Conservation (phyloP, 2,113 vertebrate genomes). For the Zapornia atra region DNA sequence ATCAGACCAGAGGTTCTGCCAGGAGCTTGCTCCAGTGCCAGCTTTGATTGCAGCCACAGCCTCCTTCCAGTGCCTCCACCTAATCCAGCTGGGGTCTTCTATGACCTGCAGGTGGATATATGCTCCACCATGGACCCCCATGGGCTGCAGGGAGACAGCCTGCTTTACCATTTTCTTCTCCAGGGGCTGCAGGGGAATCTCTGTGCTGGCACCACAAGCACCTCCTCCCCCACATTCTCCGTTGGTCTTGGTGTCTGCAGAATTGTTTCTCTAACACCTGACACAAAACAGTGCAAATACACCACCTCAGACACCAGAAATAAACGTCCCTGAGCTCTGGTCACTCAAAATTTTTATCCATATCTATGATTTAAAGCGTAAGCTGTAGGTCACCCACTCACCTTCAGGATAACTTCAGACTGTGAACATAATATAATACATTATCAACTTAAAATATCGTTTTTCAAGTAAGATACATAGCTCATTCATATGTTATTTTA, state of each 20-base stretch:
- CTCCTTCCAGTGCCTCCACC: too few relatives aligned
- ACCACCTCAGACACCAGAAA: background rate
- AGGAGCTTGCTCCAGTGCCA: too few relatives aligned
- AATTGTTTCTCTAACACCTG: background rate
- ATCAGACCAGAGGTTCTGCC: too few relatives aligned
- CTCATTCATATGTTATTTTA: background rate
- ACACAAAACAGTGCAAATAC: background rate
- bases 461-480: background rate
- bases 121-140: too few relatives aligned
- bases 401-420: background rate
- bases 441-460: background rate
- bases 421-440: background rate
- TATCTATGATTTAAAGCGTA: background rate
- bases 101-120: too few relatives aligned
- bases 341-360: background rate
- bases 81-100: too few relatives aligned
- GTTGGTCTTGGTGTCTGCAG: background rate
- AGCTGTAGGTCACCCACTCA: fast-evolving
- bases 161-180: background rate
- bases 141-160: too few relatives aligned
- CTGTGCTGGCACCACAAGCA: background rate
- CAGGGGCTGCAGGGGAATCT: background rate
- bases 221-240: background rate
- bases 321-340: background rate
- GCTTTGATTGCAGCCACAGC: too few relatives aligned